Base-by-base conservation (phyloP, 2,888 invertebrate genomes). In the Xylophagus ater region DNA sequence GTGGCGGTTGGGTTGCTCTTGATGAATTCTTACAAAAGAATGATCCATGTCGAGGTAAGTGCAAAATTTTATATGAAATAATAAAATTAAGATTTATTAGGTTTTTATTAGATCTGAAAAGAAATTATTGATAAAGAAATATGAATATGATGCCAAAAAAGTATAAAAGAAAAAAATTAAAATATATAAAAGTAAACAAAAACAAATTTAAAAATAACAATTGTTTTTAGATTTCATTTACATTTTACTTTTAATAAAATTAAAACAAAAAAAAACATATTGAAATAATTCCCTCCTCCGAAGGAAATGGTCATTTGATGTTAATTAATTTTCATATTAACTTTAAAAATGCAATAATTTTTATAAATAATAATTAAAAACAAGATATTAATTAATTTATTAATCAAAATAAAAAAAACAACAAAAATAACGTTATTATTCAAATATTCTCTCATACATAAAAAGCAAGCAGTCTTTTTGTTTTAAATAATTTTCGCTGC, bases 1-100 rank as follows among this genome's bases (percentile, higher is more conserved):
- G 98, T 28, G 99, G 99, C 43, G 99, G 99, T 42, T 99, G 99
- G 99, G 93, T 94, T 38, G 94, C 97, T 7, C 73, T 99, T 43
- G 98, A 98, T 67, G 98, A 98, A 69, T 99, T 99, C 78, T 78
- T 99, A 37, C 77, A 94, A 54, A 98, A 98, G 72, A 98, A 99
- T 65, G 99, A 99, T 73, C 98, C 98, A 23, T 99, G 99, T 74
- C 72, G 98, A 85, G 97, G 97, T 97, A 82, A 71, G 87, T 79
- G 47, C n/a, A n/a, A n/a, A n/a, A n/a, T n/a, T n/a, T n/a, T n/a
- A n/a, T n/a, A n/a, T n/a, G n/a, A n/a, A n/a, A n/a, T n/a, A n/a
- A n/a, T n/a, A n/a, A 26, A 23, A 19, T 19, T 4, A 38, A 33
- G 31, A 33, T 14, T 40, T 36, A 34, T 39, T 34, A 17, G 34